Evolutionary conservation across 2,888 invertebrate genomes (phyloP).

Genomic region (Aproaerema taeniolella): DNA sequence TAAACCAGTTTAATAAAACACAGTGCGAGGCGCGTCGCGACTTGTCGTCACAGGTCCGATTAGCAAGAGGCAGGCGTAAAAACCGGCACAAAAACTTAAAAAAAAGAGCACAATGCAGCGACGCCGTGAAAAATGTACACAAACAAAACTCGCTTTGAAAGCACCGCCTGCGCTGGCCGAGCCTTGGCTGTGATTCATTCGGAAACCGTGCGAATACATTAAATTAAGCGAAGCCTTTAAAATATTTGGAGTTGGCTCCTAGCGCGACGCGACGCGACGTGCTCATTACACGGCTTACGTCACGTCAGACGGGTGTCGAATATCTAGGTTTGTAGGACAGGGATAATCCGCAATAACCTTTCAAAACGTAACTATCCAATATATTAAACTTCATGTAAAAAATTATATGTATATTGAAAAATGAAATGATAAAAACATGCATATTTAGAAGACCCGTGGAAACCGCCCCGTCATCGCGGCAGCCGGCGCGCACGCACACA

Average conservation of each 20-base stretch:
- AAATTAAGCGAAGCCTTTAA: too few species aligned
- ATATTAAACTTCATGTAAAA: too few species aligned
- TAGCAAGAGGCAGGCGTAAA: conserved; percentile 33
- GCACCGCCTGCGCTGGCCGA: conserved; percentile 17
- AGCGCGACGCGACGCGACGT: too few species aligned
- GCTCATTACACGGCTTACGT: too few species aligned
- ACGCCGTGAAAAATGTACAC: conserved; percentile 57
- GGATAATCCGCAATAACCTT: too few species aligned
- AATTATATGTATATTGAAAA: too few species aligned
- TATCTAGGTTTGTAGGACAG: too few species aligned
- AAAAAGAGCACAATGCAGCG: conserved; percentile 45
- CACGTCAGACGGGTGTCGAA: too few species aligned
- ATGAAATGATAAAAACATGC: conserved; percentile 1
- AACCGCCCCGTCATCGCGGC: not conserved
- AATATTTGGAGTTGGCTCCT: too few species aligned
- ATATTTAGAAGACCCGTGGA: not conserved
- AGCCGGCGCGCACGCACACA: conserved; percentile 13
- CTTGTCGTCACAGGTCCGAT: conserved; percentile 63
- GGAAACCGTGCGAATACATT: not conserved
- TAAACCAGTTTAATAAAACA: too few species aligned
- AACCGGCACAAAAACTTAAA: too few species aligned
- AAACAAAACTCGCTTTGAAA: conserved; percentile 49
- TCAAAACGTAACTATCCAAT: too few species aligned
- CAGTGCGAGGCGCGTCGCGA: conserved; percentile 52
- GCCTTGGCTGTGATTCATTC: conserved; percentile 12